A percentile compares a stretch with the other conserved stretches of the same genome.
These are phyloP conservation scores for Nilaparvata lugens DNA, from an alignment of 1,140 invertebrate genomes.

Conservation along the genomic window DNA sequence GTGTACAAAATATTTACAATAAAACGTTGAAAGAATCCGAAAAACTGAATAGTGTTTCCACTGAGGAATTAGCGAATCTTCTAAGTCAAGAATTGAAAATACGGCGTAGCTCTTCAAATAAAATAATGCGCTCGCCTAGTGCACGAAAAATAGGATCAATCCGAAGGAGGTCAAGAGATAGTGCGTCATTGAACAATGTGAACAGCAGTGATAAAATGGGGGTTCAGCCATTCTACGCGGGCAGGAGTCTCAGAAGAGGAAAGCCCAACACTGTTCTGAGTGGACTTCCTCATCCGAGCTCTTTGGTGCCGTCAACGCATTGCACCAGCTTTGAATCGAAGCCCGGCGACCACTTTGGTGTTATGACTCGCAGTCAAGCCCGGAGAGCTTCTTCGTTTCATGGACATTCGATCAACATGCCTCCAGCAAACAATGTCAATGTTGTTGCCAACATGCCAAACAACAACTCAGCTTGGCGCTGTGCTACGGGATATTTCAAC, in stretches of 20 bases:
- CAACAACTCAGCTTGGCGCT: constrained; percentile 33
- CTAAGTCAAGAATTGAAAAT: constrained; percentile 65
- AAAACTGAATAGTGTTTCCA: constrained; percentile 44
- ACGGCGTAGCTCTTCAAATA: constrained; percentile 50
- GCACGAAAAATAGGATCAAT: constrained; percentile 67
- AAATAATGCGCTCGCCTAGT: constrained; percentile 67
- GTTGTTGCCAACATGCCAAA: no score
- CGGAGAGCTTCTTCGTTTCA: constrained; percentile 36
- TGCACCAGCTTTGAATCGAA: constrained; percentile 3
- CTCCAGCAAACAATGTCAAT: background rate
- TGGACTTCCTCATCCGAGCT: constrained; percentile 27
- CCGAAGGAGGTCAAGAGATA: constrained; percentile 53
- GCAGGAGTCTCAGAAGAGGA: constrained; percentile 27
- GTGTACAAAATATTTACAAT: constrained; percentile 60
- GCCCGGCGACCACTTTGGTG: background rate
- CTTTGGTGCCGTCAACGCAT: background rate
- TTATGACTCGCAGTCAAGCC: constrained; percentile 14
- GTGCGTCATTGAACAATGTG: constrained; percentile 17
- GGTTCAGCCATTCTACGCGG: constrained; percentile 3
- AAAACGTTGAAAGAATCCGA: constrained; percentile 58
- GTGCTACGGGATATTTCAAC: constrained; percentile 34
- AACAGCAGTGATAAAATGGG: background rate
- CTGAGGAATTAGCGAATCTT: constrained; percentile 57
- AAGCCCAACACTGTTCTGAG: constrained; percentile 29
- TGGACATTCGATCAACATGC: constrained; percentile 25